Conservation (phyloP, 2,888 invertebrate species). For the Ornithoptera alexandrae region DNA sequence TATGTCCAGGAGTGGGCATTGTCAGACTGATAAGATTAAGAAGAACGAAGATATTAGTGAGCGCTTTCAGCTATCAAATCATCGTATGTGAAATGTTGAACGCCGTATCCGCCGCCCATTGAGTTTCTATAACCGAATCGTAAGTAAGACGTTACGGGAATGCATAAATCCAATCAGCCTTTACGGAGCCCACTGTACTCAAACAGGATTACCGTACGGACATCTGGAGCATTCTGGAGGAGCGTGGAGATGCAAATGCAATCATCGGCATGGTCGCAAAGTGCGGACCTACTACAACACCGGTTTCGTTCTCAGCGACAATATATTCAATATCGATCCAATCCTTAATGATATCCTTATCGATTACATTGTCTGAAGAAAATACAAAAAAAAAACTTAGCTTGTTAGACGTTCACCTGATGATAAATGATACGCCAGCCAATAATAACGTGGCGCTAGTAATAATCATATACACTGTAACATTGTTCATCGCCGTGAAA, state of each 20-base stretch:
- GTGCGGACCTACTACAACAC: slow-evolving; percentile 11
- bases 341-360: neutral
- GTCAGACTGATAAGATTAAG: too few species aligned
- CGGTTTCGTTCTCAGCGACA: neutral
- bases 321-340: neutral
- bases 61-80: neutral
- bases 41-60: neutral
- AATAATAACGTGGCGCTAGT: too few species aligned
- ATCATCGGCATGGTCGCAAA: slow-evolving; percentile 32
- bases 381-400: too few species aligned
- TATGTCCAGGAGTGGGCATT: too few species aligned
- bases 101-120: slow-evolving; percentile 3
- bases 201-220: slow-evolving; percentile 41
- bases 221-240: slow-evolving; percentile 41
- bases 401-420: too few species aligned
- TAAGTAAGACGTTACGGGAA: slow-evolving; percentile 30
- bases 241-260: slow-evolving; percentile 40
- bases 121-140: slow-evolving; percentile 5
- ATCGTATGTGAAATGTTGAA: neutral
- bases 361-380: neutral
- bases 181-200: slow-evolving; percentile 32
- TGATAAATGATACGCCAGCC: too few species aligned
- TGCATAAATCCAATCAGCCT: slow-evolving; percentile 35
- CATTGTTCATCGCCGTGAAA: too few species aligned
- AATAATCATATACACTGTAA: too few species aligned